Percentiles rank a stretch among this genome's conserved stretches.
phyloP scores from a whole-genome alignment of 2,113 vertebrate genomes.

The Hydrochoerus hydrochaeris region DNA sequence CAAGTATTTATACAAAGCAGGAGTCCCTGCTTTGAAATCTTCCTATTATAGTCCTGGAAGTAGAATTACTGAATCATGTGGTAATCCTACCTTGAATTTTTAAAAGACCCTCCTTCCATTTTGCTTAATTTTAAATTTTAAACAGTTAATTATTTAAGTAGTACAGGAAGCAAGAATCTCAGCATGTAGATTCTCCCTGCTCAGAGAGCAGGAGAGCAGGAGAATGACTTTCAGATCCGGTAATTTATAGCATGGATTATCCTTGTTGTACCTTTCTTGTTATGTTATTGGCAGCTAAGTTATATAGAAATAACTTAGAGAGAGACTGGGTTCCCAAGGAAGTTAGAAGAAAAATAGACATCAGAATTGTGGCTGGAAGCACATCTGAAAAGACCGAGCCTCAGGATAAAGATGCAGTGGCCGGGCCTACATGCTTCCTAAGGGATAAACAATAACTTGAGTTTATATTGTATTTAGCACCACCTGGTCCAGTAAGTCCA shows the following conservation, averaged over 20 bases:
- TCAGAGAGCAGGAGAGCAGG: not conserved
- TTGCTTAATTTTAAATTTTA: slow-evolving; percentile 6
- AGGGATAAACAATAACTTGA: not conserved
- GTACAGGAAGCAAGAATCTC: not conserved
- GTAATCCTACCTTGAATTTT: not conserved
- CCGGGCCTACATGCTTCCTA: not conserved
- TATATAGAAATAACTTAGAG: not conserved
- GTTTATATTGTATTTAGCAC: not conserved
- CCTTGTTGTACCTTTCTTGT: not conserved
- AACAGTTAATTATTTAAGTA: not conserved
- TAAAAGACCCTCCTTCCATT: not conserved
- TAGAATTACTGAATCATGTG: not conserved
- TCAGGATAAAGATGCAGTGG: not conserved
- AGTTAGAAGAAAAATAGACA: not conserved
- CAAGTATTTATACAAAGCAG: too few relatives aligned
- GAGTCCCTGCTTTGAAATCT: not conserved
- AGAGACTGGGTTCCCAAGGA: not conserved
- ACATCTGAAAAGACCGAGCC: not conserved
- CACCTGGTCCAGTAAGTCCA: not conserved
- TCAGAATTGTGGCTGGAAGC: not conserved
- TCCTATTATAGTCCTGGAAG: not conserved
- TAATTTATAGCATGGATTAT: not conserved
- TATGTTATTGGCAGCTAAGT: not conserved
- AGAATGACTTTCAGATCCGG: not conserved
- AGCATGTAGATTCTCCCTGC: not conserved